Evolutionary conservation across 2,113 vertebrate species (phyloP).

Genomic region (Meles meles): DNA sequence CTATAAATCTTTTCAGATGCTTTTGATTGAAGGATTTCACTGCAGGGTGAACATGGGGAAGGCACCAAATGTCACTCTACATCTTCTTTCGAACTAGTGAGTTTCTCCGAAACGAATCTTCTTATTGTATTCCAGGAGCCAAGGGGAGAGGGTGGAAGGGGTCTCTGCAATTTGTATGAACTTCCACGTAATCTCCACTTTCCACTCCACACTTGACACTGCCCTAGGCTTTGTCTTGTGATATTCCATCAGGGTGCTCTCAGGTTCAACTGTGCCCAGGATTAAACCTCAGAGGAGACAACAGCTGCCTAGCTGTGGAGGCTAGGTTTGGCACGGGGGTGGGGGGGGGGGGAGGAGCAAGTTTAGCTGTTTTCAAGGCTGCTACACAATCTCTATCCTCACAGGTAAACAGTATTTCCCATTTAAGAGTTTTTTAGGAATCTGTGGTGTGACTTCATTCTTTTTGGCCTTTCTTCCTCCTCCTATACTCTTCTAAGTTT

Average conservation of each 20-base stretch:
- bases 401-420: neutral
- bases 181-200: neutral
- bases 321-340: fast-evolving
- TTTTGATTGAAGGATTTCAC: neutral
- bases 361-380: neutral
- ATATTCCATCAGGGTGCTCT: neutral
- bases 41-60: neutral
- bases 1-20: neutral
- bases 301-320: neutral
- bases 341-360: neutral
- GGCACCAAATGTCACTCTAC: neutral
- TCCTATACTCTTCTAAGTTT: neutral
- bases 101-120: neutral
- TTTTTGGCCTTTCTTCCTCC: neutral
- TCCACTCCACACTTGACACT: neutral
- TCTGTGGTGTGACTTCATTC: neutral
- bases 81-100: neutral
- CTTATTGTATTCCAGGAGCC: neutral
- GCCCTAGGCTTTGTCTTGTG: neutral
- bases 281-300: neutral
- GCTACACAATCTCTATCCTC: neutral
- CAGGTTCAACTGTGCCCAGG: neutral
- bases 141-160: too few species aligned
- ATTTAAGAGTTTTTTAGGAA: neutral
- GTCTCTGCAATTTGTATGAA: neutral